Percentiles rank a stretch among this genome's conserved stretches.
Evolutionary conservation across 2,888 invertebrate genomes (phyloP).

Genomic region (Thyatira batis): DNA sequence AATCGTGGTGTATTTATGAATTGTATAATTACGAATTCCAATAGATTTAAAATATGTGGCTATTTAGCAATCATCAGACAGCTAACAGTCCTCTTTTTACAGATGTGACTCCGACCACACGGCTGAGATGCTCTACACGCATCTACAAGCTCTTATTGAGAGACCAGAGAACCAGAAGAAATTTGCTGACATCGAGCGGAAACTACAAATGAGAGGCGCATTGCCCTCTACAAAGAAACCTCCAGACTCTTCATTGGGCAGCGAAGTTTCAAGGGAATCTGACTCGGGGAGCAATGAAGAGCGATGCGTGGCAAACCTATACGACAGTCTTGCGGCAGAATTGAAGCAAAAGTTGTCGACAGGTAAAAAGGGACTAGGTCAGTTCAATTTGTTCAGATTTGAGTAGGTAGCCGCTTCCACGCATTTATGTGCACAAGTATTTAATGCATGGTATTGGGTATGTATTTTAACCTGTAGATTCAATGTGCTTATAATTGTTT

Average conservation of each 20-base stretch:
- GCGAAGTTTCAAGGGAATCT: constrained; percentile 87
- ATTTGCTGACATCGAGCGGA: constrained; percentile 89
- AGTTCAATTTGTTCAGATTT: constrained; percentile 54
- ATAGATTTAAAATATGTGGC: background rate
- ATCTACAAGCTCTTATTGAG: constrained; percentile 90
- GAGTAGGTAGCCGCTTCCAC: constrained; percentile 45
- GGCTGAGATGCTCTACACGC: constrained; percentile 92
- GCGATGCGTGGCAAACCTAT: constrained; percentile 88
- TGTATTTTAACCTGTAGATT: constrained; percentile 16
- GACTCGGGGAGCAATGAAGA: constrained; percentile 88
- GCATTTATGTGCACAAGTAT: constrained; percentile 36
- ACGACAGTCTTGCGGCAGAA: constrained; percentile 96
- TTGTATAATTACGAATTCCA: background rate
- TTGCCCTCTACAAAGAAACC: constrained; percentile 83
- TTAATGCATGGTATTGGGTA: constrained; percentile 32
- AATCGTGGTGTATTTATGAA: background rate
- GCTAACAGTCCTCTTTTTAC: constrained; percentile 25
- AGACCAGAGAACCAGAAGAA: constrained; percentile 93
- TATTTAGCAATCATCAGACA: background rate
- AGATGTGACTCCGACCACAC: constrained; percentile 96
- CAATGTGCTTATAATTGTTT: background rate
- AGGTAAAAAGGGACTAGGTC: constrained; percentile 79
- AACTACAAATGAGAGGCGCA: constrained; percentile 79
- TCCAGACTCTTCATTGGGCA: constrained; percentile 89
- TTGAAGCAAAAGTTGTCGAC: constrained; percentile 85